phyloP scores from a whole-genome alignment of 2,888 invertebrate species.

The Apamea monoglypha region DNA sequence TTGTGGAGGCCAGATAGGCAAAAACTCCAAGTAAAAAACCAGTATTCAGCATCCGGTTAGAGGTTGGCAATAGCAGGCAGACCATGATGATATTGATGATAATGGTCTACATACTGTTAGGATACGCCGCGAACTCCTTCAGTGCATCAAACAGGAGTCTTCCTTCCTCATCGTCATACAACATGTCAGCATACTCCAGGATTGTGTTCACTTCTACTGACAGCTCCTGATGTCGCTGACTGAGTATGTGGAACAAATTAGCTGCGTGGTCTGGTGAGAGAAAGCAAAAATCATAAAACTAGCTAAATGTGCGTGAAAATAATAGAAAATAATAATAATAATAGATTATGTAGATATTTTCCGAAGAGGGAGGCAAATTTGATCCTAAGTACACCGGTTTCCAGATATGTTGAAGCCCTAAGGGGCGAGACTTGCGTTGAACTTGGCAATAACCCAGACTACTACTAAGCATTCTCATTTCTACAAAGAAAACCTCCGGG shows the following conservation, averaged over 20 bases:
- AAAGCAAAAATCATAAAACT: background rate
- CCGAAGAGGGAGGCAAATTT: no score
- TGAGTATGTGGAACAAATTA: background rate
- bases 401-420: no score
- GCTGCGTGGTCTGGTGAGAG: background rate
- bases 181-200: slow-evolving; percentile 4
- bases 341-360: no score
- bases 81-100: background rate
- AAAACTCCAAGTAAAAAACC: background rate
- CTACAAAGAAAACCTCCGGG: no score
- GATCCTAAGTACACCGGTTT: no score
- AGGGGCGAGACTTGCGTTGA: no score
- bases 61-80: background rate
- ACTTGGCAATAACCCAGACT: no score
- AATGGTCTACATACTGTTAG: slow-evolving; percentile 1
- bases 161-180: slow-evolving; percentile 14
- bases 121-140: slow-evolving; percentile 1
- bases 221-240: background rate
- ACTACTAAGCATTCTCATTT: no score
- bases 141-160: background rate
- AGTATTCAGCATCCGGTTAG: background rate
- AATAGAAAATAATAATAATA: no score
- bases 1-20: background rate
- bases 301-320: no score
- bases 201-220: slow-evolving; percentile 5